Conservation (phyloP, 2,888 invertebrate genomes). For the Apoda limacodes region DNA sequence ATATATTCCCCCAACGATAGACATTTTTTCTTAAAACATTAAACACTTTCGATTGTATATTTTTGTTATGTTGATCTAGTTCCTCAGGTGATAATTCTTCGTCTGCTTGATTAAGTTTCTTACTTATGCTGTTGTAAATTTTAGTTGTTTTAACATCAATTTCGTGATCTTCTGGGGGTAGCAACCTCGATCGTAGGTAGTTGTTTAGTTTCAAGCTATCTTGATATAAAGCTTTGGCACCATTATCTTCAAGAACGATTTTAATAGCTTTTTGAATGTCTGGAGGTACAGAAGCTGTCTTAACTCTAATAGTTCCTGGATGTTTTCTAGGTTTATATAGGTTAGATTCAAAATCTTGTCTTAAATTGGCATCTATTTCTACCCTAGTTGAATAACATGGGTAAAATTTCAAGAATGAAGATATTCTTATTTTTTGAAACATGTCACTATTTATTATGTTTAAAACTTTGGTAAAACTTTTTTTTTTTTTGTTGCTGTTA, state of each 20-base stretch:
- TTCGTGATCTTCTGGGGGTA: slow-evolving; percentile 73
- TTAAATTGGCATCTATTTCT: slow-evolving; percentile 59
- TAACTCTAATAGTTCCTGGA: slow-evolving; percentile 74
- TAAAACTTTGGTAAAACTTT: too few relatives aligned
- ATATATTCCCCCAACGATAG: slow-evolving; percentile 80
- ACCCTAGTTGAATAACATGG: slow-evolving; percentile 46
- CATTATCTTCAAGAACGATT: slow-evolving; percentile 67
- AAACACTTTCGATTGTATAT: slow-evolving; percentile 64
- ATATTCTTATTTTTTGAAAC: slow-evolving; percentile 43
- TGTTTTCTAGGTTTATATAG: slow-evolving; percentile 76
- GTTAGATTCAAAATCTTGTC: slow-evolving; percentile 58
- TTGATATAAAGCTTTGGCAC: slow-evolving; percentile 61
- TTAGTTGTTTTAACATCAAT: slow-evolving; percentile 51
- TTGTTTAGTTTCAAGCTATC: slow-evolving; percentile 67
- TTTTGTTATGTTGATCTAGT: slow-evolving; percentile 46
- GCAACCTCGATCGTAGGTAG: slow-evolving; percentile 72
- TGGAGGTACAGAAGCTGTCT: slow-evolving; percentile 67
- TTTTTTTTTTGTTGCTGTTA: too few relatives aligned
- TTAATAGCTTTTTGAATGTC: slow-evolving; percentile 70
- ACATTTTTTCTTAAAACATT: slow-evolving; percentile 70
- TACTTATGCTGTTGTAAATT: slow-evolving; percentile 43
- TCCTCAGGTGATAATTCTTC: slow-evolving; percentile 37
- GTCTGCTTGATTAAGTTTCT: slow-evolving; percentile 30
- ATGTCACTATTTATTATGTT: slow-evolving; percentile 29
- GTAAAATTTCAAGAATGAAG: slow-evolving; percentile 27